phyloP scores from a whole-genome alignment of 2,113 vertebrate genomes.

The Caracal caracal region DNA sequence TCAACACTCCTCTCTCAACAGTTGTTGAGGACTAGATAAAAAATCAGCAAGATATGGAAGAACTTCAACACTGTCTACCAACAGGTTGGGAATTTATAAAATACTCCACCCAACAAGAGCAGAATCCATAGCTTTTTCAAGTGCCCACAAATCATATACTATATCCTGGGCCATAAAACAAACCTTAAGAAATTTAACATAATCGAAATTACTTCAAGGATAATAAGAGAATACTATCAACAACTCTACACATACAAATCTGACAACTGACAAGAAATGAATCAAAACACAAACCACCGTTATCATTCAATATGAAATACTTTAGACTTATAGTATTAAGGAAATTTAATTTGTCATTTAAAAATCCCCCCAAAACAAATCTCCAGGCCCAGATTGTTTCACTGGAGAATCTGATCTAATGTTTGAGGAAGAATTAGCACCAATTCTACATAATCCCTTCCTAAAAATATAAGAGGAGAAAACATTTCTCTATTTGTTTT shows the following conservation, averaged over 20 bases:
- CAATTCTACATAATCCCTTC: background rate
- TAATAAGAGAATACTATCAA: background rate
- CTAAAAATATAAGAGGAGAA: background rate
- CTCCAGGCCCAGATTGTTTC: background rate
- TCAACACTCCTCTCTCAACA: background rate
- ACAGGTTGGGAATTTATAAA: background rate
- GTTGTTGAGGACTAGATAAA: background rate
- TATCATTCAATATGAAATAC: background rate
- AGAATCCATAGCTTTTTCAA: background rate
- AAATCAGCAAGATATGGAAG: background rate
- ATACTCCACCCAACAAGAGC: background rate
- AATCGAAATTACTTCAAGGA: background rate
- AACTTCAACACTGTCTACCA: background rate
- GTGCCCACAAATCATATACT: background rate
- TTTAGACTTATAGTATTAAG: background rate
- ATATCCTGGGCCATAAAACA: background rate
- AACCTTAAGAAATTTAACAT: conserved; percentile 14
- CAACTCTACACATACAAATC: background rate
- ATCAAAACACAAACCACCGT: background rate
- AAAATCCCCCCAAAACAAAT: background rate
- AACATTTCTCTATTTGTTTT: background rate
- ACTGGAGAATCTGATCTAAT: background rate
- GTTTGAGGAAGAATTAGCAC: background rate
- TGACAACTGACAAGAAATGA: background rate
- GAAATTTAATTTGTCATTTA: background rate